A percentile compares a stretch with the other conserved stretches of the same genome.
These are phyloP conservation scores for Grantiella picta DNA, from an alignment of 2,113 vertebrate genomes.

Conservation along the genomic window DNA sequence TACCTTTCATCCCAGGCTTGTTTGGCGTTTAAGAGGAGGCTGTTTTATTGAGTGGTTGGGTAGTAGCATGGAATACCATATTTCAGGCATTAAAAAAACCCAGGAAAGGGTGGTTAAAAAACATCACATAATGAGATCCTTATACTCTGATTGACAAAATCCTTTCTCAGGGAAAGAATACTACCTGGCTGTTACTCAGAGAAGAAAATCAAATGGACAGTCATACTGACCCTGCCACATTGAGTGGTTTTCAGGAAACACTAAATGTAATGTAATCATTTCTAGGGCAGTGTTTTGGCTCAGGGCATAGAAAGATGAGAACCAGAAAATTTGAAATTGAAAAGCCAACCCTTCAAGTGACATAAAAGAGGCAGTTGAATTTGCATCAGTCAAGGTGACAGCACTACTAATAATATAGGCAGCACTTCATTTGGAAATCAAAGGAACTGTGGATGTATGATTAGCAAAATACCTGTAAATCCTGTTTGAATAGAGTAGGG, in stretches of 20 bases:
- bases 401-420: not conserved
- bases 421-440: not conserved
- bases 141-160: not conserved
- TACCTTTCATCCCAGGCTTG: not conserved
- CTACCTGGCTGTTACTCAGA: not conserved
- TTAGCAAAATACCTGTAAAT: conserved; percentile 39
- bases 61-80: not conserved
- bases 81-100: accelerated
- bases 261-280: not conserved
- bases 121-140: not conserved
- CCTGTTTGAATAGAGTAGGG: not conserved
- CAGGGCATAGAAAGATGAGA: not conserved
- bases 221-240: not conserved
- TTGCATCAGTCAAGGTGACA: not conserved
- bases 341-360: not conserved
- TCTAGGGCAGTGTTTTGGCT: not conserved
- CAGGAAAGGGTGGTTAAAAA: not conserved
- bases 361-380: not conserved
- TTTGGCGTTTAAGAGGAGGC: not conserved
- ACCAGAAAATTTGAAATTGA: not conserved
- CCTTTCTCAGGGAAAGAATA: not conserved
- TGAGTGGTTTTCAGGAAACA: not conserved
- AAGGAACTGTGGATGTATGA: not conserved
- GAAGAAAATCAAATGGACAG: not conserved
- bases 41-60: not conserved